Evolutionary conservation across 2,797 vertebrate genomes (phyloP).

Genomic region (Eremophila alpestris): DNA sequence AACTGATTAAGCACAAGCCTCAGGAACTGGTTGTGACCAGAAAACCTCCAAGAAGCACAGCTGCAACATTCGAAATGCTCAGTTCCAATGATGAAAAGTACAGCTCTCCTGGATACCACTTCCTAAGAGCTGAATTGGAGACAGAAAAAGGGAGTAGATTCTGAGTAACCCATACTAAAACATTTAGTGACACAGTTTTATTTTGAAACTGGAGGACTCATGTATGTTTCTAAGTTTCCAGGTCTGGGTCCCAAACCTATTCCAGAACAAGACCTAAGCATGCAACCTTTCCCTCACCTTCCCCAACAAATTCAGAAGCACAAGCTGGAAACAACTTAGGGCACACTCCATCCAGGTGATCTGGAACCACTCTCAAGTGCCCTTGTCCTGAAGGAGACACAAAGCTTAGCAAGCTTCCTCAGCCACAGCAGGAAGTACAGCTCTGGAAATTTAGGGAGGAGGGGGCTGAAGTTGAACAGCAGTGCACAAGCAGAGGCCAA

Average conservation of each 20-base stretch:
- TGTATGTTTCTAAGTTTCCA: not conserved
- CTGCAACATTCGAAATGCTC: not conserved
- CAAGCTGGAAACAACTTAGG: not conserved
- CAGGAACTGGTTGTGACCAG: not conserved
- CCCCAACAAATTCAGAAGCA: not conserved
- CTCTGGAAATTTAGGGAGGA: not conserved
- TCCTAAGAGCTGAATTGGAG: not conserved
- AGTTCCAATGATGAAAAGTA: not conserved
- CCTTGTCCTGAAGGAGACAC: not conserved
- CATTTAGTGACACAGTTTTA: not conserved
- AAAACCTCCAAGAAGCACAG: not conserved
- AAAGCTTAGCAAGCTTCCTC: not conserved
- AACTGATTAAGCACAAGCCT: constrained; percentile 1
- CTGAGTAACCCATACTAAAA: not conserved
- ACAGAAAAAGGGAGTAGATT: not conserved
- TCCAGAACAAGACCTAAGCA: not conserved
- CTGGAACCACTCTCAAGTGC: not conserved
- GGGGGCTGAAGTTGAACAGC: not conserved
- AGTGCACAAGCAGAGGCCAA: not conserved
- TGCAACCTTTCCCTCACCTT: not conserved
- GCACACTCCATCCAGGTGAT: not conserved
- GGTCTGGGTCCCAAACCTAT: not conserved
- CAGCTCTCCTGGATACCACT: not conserved
- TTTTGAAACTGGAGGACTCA: not conserved
- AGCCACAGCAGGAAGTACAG: not conserved